Conservation (phyloP, 2,888 invertebrate genomes). For the Embidobia sp. region DNA sequence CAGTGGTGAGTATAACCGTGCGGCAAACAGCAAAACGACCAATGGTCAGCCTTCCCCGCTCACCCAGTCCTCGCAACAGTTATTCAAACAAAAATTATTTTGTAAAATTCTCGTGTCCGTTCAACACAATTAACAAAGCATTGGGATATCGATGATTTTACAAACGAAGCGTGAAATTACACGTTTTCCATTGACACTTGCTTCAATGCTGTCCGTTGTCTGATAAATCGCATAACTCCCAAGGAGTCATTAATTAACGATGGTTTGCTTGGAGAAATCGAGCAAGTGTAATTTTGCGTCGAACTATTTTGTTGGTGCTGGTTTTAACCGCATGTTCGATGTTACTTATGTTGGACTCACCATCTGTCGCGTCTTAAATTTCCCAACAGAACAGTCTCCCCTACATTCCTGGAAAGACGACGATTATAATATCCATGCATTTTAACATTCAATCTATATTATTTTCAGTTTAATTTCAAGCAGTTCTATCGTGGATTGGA, state of each 20-base stretch:
- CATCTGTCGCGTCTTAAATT: slow-evolving; percentile 42
- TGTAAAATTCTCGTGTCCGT: slow-evolving; percentile 6
- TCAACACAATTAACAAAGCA: slow-evolving; percentile 5
- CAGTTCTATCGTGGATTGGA: neutral
- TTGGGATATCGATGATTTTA: slow-evolving; percentile 14
- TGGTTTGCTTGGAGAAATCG: neutral
- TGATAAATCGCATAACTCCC: too few species aligned
- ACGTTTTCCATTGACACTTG: too few species aligned
- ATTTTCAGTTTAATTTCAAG: neutral
- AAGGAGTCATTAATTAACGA: too few species aligned
- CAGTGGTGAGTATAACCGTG: slow-evolving; percentile 80
- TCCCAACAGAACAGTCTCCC: neutral
- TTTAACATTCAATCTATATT: too few species aligned
- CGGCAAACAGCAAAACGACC: slow-evolving; percentile 79
- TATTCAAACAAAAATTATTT: neutral
- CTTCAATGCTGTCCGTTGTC: too few species aligned
- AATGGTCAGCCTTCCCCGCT: slow-evolving; percentile 64
- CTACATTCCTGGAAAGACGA: too few species aligned
- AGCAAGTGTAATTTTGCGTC: slow-evolving; percentile 19
- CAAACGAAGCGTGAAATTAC: slow-evolving; percentile 14
- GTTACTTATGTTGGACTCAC: slow-evolving; percentile 37
- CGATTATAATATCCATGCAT: neutral
- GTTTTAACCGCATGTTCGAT: slow-evolving; percentile 61
- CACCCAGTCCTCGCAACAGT: neutral
- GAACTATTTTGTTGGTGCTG: slow-evolving; percentile 31